Evolutionary conservation across 2,888 invertebrate genomes (phyloP).

Genomic region (Ectemnius cavifrons): DNA sequence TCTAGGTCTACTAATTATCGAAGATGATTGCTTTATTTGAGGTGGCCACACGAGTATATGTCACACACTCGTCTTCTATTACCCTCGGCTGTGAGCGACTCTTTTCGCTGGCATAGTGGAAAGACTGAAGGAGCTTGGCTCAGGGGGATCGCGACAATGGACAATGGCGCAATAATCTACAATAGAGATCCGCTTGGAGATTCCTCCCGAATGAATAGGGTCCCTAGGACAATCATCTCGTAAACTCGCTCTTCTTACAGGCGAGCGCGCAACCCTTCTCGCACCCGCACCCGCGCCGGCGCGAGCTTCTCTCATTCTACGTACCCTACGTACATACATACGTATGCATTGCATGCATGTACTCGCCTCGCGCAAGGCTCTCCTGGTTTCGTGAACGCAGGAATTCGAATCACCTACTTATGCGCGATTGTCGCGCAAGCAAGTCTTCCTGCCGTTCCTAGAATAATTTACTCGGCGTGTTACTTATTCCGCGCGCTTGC

Average conservation of each 20-base stretch:
- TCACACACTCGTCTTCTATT: slow-evolving; percentile 10
- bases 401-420: slow-evolving; percentile 52
- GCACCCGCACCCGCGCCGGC: slow-evolving; percentile 44
- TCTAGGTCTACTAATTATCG: slow-evolving; percentile 5
- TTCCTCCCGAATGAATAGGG: slow-evolving; percentile 70
- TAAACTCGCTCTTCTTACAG: slow-evolving; percentile 65
- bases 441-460: slow-evolving; percentile 21
- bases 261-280: slow-evolving; percentile 3
- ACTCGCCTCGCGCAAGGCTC: slow-evolving; percentile 17
- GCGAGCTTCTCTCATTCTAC: slow-evolving; percentile 26
- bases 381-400: slow-evolving; percentile 42
- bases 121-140: slow-evolving; percentile 43
- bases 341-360: too few species aligned
- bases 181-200: slow-evolving; percentile 72
- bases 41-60: slow-evolving; percentile 7
- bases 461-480: slow-evolving; percentile 29
- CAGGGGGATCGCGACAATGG: slow-evolving; percentile 65
- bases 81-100: slow-evolving; percentile 24
- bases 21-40: neutral
- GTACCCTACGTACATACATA: too few species aligned
- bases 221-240: slow-evolving; percentile 71
- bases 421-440: slow-evolving; percentile 50
- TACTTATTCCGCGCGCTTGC: slow-evolving; percentile 11
- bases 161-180: slow-evolving; percentile 73
- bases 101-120: slow-evolving; percentile 42